These are phyloP conservation scores for Pomatostomus ruficeps DNA, from an alignment of 2,113 vertebrate genomes.

Conservation along the genomic window DNA sequence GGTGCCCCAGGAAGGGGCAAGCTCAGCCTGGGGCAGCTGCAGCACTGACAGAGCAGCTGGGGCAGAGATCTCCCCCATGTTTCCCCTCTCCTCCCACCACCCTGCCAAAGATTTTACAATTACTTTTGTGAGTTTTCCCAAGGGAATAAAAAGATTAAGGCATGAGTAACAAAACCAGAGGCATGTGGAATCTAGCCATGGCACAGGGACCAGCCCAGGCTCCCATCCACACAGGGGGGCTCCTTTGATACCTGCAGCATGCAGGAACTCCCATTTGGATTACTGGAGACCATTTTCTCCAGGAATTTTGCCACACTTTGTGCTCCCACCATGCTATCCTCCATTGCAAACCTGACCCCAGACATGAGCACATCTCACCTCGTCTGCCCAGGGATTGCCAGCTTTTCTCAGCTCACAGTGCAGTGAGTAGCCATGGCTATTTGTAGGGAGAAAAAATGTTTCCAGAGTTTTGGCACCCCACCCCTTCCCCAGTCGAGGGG, in stretches of 20 bases:
- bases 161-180: slow-evolving; percentile 12
- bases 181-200: background rate
- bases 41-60: background rate
- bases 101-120: background rate
- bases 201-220: background rate
- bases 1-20: accelerated
- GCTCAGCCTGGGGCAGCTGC: background rate
- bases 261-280: background rate
- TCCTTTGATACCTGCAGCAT: background rate
- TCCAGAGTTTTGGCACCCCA: background rate
- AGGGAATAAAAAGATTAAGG: slow-evolving; percentile 7
- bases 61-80: background rate
- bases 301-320: background rate
- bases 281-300: background rate
- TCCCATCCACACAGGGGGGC: background rate
- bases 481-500: accelerated
- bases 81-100: background rate
- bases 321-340: background rate
- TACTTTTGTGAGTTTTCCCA: background rate
- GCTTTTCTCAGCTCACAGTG: background rate
- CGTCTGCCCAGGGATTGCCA: accelerated
- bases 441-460: background rate
- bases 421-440: background rate
- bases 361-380: background rate
- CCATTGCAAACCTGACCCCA: background rate